A percentile compares a stretch with the other conserved stretches of the same genome.
Conservation (phyloP, 2,888 invertebrate genomes). For the Pristionchus japonicus region DNA sequence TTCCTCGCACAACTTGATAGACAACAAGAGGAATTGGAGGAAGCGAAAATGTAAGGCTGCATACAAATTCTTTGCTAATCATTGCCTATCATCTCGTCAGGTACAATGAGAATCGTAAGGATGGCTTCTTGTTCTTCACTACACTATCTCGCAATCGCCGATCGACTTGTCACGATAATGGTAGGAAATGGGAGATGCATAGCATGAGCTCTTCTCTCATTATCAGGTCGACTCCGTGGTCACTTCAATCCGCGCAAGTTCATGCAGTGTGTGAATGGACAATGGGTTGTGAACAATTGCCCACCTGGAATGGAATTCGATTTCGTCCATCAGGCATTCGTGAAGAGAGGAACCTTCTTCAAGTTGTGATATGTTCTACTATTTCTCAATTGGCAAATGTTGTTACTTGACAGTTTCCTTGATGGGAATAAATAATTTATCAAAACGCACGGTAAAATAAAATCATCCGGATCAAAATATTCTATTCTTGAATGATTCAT, state of each 20-base stretch:
- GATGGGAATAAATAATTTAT: too few species aligned
- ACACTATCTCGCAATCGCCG: neutral
- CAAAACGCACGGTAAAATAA: too few species aligned
- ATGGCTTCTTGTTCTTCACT: neutral
- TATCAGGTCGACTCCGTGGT: neutral
- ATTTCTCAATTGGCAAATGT: neutral
- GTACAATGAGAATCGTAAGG: neutral
- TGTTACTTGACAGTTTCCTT: neutral
- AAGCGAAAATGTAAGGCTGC: neutral
- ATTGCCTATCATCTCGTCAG: too few species aligned
- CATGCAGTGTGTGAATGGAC: neutral
- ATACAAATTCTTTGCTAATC: too few species aligned
- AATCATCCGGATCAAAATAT: too few species aligned
- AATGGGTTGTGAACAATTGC: neutral
- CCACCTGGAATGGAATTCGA: neutral
- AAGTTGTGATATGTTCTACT: neutral
- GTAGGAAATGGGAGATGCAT: neutral
- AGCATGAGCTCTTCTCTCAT: neutral
- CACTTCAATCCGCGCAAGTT: slow-evolving; percentile 9
- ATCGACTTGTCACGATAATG: neutral
- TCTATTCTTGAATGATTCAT: too few species aligned
- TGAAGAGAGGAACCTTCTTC: neutral
- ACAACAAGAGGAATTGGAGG: neutral
- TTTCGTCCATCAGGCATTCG: neutral
- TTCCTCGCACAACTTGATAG: neutral